A percentile compares a stretch with the other conserved stretches of the same genome.
Evolutionary conservation across 2,113 vertebrate genomes (phyloP).

Genomic region (Toxotes jaculatrix): DNA sequence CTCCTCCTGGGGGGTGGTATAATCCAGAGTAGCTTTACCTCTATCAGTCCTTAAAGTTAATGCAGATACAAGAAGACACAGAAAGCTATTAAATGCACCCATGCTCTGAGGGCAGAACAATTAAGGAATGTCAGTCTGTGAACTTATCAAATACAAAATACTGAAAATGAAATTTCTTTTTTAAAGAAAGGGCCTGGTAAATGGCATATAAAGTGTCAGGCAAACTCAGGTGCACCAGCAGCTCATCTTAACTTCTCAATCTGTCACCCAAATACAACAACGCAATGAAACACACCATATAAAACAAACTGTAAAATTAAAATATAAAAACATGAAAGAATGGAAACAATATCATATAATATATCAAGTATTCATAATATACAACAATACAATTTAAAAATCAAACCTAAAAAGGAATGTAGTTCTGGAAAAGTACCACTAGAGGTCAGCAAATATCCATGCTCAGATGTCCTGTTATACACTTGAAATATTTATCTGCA

Average conservation of each 20-base stretch:
- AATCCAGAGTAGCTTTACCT: constrained; percentile 49
- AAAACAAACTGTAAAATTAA: constrained; percentile 61
- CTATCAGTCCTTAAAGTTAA: constrained; percentile 42
- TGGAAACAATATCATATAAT: constrained; percentile 59
- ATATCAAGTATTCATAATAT: constrained; percentile 73
- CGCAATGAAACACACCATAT: constrained; percentile 52
- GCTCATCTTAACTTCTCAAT: constrained; percentile 45
- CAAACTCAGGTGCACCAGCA: constrained; percentile 57
- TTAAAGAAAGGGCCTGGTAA: constrained; percentile 45
- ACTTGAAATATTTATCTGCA: constrained; percentile 60
- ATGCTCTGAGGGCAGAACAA: constrained; percentile 54
- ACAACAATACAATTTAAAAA: constrained; percentile 71
- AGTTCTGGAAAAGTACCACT: constrained; percentile 79
- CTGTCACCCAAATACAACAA: constrained; percentile 53
- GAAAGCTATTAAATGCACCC: constrained; percentile 57
- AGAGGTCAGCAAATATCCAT: constrained; percentile 83
- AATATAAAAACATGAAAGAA: constrained; percentile 68
- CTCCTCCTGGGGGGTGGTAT: constrained; percentile 31
- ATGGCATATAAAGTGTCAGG: constrained; percentile 60
- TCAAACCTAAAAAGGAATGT: constrained; percentile 80
- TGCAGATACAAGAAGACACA: constrained; percentile 58
- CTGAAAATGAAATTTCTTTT: constrained; percentile 33
- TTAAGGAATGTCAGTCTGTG: constrained; percentile 67
- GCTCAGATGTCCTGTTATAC: constrained; percentile 78
- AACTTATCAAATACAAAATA: constrained; percentile 62